Conservation (phyloP, 1,140 invertebrate genomes). For the Psix sp. region DNA sequence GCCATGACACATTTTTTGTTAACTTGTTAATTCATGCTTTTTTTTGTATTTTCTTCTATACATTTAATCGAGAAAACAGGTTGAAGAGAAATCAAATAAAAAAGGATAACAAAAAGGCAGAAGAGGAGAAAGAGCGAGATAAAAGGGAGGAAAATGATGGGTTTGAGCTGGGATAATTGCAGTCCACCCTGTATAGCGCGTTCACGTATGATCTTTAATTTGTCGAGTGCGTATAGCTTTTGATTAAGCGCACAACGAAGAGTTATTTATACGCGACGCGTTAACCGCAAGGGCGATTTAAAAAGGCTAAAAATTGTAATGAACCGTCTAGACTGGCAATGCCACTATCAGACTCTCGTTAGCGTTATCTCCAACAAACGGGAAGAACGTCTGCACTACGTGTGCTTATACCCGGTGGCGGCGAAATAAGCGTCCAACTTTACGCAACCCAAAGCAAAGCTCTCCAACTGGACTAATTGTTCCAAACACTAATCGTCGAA, state of each 20-base stretch:
- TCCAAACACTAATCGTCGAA: background rate
- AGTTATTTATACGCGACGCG: conserved; percentile 55
- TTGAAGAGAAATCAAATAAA: background rate
- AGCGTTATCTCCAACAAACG: conserved; percentile 58
- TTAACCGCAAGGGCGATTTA: conserved; percentile 56
- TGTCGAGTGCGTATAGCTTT: conserved; percentile 52
- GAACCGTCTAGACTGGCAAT: conserved; percentile 56
- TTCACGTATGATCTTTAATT: conserved; percentile 55
- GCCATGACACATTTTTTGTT: background rate
- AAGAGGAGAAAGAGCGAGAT: background rate
- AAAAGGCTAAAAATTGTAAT: conserved; percentile 58
- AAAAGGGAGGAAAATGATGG: conserved; percentile 6
- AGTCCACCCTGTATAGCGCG: conserved; percentile 23
- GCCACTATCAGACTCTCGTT: conserved; percentile 53
- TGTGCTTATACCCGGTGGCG: conserved; percentile 33
- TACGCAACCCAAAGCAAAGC: background rate
- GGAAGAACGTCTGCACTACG: conserved; percentile 46
- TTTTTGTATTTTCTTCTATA: too few relatives aligned
- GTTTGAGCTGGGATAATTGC: conserved; percentile 18
- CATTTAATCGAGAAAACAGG: too few relatives aligned
- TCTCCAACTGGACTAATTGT: background rate
- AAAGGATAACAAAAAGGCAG: background rate
- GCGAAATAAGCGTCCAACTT: background rate
- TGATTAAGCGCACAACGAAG: conserved; percentile 46
- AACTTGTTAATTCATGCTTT: background rate